Percentiles rank a stretch among this genome's conserved stretches.
Conservation (phyloP, 2,888 invertebrate genomes). For the Sinohyriopsis cumingii region DNA sequence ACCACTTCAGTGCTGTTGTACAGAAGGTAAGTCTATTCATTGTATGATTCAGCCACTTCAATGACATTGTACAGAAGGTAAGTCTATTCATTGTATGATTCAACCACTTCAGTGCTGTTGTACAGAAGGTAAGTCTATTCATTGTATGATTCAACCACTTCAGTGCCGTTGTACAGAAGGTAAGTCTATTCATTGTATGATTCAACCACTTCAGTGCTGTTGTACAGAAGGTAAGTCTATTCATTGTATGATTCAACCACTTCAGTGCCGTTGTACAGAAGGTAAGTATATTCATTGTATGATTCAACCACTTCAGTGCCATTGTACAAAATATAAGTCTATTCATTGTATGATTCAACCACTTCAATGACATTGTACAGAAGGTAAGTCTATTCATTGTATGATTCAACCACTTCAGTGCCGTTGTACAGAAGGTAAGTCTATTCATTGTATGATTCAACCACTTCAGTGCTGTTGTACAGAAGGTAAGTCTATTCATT, state of each 20-base stretch:
- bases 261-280: slow-evolving; percentile 40
- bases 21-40: slow-evolving; percentile 27
- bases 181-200: too few species aligned
- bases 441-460: slow-evolving; percentile 17
- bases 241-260: slow-evolving; percentile 25
- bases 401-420: slow-evolving; percentile 32
- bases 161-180: slow-evolving; percentile 40
- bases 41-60: slow-evolving; percentile 31
- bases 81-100: too few species aligned
- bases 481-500: slow-evolving; percentile 33
- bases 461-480: slow-evolving; percentile 35
- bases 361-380: slow-evolving; percentile 36
- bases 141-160: slow-evolving; percentile 29
- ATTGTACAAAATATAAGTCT: slow-evolving; percentile 37
- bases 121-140: slow-evolving; percentile 31
- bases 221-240: slow-evolving; percentile 35
- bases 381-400: slow-evolving; percentile 31
- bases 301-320: slow-evolving; percentile 33
- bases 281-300: slow-evolving; percentile 22
- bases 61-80: slow-evolving; percentile 40
- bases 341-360: slow-evolving; percentile 21
- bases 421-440: slow-evolving; percentile 41
- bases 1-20: slow-evolving; percentile 34
- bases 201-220: slow-evolving; percentile 31
- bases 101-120: slow-evolving; percentile 32